Evolutionary conservation across 2,797 vertebrate species (phyloP).

Genomic region (Chaetodon trifasciatus): DNA sequence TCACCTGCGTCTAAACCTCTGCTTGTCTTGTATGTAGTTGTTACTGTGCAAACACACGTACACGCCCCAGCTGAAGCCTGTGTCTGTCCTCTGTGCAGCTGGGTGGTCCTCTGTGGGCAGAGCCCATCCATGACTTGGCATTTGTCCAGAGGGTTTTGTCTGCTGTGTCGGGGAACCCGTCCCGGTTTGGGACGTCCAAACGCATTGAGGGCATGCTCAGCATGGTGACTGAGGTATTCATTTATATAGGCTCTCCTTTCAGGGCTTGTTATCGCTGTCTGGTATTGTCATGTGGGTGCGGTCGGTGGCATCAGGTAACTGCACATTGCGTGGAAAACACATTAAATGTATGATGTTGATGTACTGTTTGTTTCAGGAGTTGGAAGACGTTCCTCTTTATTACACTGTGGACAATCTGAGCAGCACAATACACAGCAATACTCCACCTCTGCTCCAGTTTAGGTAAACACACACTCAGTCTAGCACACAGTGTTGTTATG

Average conservation of each 20-base stretch:
- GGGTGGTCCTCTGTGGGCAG: constrained; percentile 92
- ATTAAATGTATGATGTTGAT: too few relatives aligned
- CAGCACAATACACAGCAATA: constrained; percentile 91
- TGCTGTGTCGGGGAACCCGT: constrained; percentile 85
- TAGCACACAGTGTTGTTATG: too few relatives aligned
- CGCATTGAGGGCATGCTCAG: constrained; percentile 92
- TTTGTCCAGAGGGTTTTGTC: constrained; percentile 89
- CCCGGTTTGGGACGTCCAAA: constrained; percentile 89
- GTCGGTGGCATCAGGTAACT: not conserved
- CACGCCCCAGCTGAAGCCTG: not conserved
- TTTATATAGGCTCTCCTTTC: not conserved
- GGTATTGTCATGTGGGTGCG: not conserved
- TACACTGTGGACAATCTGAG: constrained; percentile 91
- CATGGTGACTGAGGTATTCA: constrained; percentile 89
- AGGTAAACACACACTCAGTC: constrained; percentile 50
- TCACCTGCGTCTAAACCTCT: not conserved
- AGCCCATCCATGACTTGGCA: constrained; percentile 86
- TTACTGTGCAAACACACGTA: not conserved
- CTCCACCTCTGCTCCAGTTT: constrained; percentile 81
- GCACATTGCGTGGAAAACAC: not conserved
- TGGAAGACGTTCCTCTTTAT: constrained; percentile 91
- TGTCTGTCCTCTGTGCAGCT: constrained; percentile 77
- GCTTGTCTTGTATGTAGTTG: not conserved
- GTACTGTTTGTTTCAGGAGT: constrained; percentile 84
- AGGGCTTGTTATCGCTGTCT: not conserved